A percentile compares a stretch with the other conserved stretches of the same genome.
These are phyloP conservation scores for Psittacula echo DNA, from an alignment of 2,797 vertebrate genomes.

Conservation along the genomic window DNA sequence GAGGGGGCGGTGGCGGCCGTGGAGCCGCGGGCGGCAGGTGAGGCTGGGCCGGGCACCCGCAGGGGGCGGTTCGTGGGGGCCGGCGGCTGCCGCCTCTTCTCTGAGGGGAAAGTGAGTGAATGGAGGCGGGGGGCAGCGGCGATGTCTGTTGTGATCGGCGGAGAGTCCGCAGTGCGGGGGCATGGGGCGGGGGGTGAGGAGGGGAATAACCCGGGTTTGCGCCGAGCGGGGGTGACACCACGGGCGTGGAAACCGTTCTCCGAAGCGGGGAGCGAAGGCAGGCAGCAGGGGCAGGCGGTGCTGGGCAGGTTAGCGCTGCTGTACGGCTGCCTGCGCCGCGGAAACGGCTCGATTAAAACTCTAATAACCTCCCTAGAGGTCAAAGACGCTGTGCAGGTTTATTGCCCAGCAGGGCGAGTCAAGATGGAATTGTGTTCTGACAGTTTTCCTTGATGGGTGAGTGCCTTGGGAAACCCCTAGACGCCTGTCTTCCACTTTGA, in stretches of 20 bases:
- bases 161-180: neutral
- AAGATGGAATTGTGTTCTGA: neutral
- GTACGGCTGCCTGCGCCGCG: neutral
- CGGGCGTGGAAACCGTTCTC: neutral
- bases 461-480: neutral
- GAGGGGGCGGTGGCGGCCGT: neutral
- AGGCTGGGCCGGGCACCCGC: neutral
- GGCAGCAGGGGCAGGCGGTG: neutral
- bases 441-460: neutral
- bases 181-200: neutral
- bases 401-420: neutral
- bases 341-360: neutral
- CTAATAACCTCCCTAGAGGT: slow-evolving; percentile 18
- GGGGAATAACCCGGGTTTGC: neutral
- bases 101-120: neutral
- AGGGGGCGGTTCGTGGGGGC: neutral
- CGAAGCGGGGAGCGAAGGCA: fast-evolving
- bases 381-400: neutral
- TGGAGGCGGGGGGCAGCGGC: neutral
- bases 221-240: neutral
- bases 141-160: neutral
- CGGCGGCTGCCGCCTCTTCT: neutral
- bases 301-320: neutral
- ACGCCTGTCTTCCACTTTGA: neutral
- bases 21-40: neutral